Percentiles rank a stretch among this genome's conserved stretches.
Evolutionary conservation across 2,113 vertebrate species (phyloP).

Genomic region (Acinonyx jubatus): DNA sequence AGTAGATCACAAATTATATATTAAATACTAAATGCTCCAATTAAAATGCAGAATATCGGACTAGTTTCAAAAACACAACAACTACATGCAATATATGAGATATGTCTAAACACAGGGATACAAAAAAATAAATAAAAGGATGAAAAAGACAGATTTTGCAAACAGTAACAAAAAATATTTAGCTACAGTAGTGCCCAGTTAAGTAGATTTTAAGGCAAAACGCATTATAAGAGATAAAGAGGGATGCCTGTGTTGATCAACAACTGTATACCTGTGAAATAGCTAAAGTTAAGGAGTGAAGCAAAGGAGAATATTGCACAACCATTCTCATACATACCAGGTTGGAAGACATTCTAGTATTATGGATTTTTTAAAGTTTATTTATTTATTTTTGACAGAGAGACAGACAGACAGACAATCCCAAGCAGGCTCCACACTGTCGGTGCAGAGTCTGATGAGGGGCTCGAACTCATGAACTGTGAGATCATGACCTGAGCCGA

Average conservation of each 20-base stretch:
- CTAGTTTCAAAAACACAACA: not conserved
- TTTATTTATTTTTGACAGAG: too few species aligned
- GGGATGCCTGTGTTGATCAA: not conserved
- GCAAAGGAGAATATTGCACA: not conserved
- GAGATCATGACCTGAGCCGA: too few species aligned
- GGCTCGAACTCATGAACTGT: too few species aligned
- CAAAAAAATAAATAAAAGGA: not conserved
- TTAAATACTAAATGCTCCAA: not conserved
- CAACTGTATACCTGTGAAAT: not conserved
- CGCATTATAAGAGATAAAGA: not conserved
- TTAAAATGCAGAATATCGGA: not conserved
- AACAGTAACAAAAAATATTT: not conserved
- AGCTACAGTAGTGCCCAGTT: not conserved
- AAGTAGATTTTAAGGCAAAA: conserved; percentile 9
- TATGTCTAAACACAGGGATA: not conserved
- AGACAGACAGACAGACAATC: too few species aligned
- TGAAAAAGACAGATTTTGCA: not conserved
- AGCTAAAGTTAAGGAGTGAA: not conserved
- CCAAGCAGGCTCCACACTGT: too few species aligned
- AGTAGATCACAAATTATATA: not conserved
- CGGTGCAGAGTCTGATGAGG: too few species aligned
- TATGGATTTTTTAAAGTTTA: not conserved
- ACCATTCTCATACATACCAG: not conserved
- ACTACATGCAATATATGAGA: not conserved
- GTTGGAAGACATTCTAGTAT: not conserved